Percentiles rank a stretch among this genome's conserved stretches.
These are phyloP conservation scores for Pissodes strobi DNA, from an alignment of 1,140 invertebrate species.

Conservation along the genomic window DNA sequence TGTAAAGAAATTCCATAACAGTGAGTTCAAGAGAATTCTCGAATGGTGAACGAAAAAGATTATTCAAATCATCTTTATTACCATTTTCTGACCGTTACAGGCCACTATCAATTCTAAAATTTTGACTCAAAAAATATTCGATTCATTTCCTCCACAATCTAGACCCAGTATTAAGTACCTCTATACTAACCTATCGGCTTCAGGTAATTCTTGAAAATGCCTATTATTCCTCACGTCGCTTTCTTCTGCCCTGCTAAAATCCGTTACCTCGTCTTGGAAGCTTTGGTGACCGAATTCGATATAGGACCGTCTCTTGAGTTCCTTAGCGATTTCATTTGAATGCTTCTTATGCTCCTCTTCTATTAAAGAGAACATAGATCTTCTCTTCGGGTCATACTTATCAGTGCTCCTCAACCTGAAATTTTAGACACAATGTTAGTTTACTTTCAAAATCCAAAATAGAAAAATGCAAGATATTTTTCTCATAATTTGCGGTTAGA, in stretches of 20 bases:
- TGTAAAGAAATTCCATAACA: too few relatives aligned
- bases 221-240: slow-evolving; percentile 30
- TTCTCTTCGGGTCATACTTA: slow-evolving; percentile 52
- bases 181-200: slow-evolving; percentile 42
- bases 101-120: too few relatives aligned
- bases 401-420: slow-evolving; percentile 52
- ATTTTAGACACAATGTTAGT: neutral
- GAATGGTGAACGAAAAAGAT: too few relatives aligned
- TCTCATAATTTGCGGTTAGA: too few relatives aligned
- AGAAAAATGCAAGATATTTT: neutral
- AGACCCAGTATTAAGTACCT: too few relatives aligned
- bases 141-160: too few relatives aligned
- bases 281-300: slow-evolving; percentile 43
- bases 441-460: neutral
- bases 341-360: slow-evolving; percentile 56
- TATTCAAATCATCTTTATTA: too few relatives aligned
- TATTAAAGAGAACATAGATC: slow-evolving; percentile 55
- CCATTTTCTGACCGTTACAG: too few relatives aligned
- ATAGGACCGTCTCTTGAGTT: slow-evolving; percentile 57
- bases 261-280: slow-evolving; percentile 29
- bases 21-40: too few relatives aligned
- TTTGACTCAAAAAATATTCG: too few relatives aligned
- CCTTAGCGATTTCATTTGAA: slow-evolving; percentile 57
- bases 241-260: slow-evolving; percentile 16
- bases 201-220: slow-evolving; percentile 43